These are phyloP conservation scores for Nesoenas mayeri DNA, from an alignment of 2,113 vertebrate species.

Conservation along the genomic window DNA sequence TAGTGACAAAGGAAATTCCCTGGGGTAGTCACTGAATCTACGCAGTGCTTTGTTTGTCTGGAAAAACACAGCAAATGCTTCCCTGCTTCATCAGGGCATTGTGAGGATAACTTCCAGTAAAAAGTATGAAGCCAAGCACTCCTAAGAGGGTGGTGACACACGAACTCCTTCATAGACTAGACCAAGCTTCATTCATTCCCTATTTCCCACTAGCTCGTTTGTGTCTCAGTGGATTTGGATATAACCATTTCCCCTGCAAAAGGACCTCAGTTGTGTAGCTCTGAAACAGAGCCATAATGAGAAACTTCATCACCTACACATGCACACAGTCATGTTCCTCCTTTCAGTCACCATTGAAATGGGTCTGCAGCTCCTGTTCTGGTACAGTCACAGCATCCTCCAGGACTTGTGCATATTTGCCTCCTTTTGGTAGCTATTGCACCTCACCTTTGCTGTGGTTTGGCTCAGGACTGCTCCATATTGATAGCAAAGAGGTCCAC, in stretches of 20 bases:
- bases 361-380: background rate
- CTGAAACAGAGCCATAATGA: background rate
- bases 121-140: background rate
- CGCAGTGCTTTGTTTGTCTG: conserved; percentile 37
- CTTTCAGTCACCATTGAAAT: background rate
- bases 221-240: background rate
- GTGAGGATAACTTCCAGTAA: conserved; percentile 32
- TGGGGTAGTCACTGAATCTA: conserved; percentile 26
- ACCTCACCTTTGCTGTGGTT: background rate
- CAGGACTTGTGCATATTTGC: background rate
- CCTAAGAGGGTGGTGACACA: background rate
- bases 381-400: background rate
- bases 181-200: background rate
- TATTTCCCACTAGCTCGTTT: background rate
- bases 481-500: background rate
- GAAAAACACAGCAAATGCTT: conserved; percentile 42
- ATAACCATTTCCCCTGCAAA: background rate
- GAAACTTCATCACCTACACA: background rate
- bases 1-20: conserved; percentile 61
- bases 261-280: background rate
- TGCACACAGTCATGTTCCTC: fast-evolving
- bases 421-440: background rate
- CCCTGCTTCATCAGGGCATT: background rate
- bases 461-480: background rate
- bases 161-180: background rate